Base-by-base conservation (phyloP, 2,888 invertebrate genomes). In the Sicus ferrugineus region DNA sequence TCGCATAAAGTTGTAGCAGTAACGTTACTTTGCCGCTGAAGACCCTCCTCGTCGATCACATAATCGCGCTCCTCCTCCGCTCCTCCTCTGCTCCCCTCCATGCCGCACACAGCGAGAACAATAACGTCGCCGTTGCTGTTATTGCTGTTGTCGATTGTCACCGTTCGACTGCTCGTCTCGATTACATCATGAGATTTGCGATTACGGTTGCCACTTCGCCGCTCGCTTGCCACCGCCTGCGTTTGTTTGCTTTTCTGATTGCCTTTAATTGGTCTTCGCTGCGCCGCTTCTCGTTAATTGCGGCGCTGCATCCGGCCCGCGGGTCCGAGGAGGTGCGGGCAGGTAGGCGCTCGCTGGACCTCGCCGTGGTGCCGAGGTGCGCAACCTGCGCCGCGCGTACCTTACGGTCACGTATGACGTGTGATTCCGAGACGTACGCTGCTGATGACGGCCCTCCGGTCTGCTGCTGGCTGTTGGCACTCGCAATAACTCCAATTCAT, bases 181-280 rank as follows among this genome's bases (percentile, higher is more conserved):
- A 59, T 59, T 59, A 34, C 59, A 59, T 59, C 59, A 59, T 59
- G 23, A 59, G 38, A 38, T 59, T 23, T 9, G 38, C 23, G 38
- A 59, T 59, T 59, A 59, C 19, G 4, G 34, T 21, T 23, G 23
- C 38, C 31, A 59, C 21, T 59, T 59, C 19, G 31, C 26, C 19
- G n/a, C 21, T 52, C 23, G 23, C 19, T 52, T 48, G 48, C n/a
- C n/a, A 16, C 16, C 21, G 48, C 21, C n/a, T n/a, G n/a, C n/a
- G n/a, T 48, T 48, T n/a, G 48, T 48, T 52, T 52, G n/a, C 42
- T 42, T 42, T 42, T 16, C 16, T 16, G 42, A 42, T 42, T 42
- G 42, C 42, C 14, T 54, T 54, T 54, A 54, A 54, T 54, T 54
- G 54, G 26, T 54, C 26, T 54, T 28, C 54, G 26, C 6, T 28